These are phyloP conservation scores for Hepsetus odoe DNA, from an alignment of 2,113 vertebrate genomes.

Conservation along the genomic window DNA sequence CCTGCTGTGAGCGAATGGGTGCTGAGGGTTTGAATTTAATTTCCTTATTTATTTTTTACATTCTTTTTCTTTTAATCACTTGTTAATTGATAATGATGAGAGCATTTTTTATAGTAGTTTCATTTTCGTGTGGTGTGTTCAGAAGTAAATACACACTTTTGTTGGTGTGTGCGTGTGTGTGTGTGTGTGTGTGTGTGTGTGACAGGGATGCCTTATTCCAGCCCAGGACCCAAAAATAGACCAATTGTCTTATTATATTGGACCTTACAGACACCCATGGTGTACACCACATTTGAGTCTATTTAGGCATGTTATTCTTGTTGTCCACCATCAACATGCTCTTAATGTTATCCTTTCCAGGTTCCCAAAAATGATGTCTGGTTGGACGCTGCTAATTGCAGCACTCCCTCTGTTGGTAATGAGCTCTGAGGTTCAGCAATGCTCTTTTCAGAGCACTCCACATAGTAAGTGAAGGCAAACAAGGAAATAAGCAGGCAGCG, in stretches of 20 bases:
- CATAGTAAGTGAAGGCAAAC: constrained; percentile 16
- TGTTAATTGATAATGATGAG: neutral
- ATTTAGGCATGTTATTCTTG: neutral
- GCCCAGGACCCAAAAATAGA: too few relatives aligned
- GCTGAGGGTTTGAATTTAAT: neutral
- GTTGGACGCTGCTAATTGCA: constrained; percentile 1
- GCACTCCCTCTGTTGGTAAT: constrained; percentile 22
- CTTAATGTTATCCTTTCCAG: neutral
- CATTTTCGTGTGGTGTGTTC: neutral
- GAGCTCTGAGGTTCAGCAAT: neutral
- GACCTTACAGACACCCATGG: too few relatives aligned
- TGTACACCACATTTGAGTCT: neutral
- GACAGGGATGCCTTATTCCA: too few relatives aligned
- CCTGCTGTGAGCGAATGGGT: neutral
- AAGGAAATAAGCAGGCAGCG: neutral
- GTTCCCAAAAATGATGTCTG: constrained; percentile 10
- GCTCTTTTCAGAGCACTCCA: neutral
- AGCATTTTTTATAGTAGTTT: neutral
- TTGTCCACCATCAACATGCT: too few relatives aligned
- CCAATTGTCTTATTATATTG: too few relatives aligned
- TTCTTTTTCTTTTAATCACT: neutral
- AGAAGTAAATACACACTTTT: too few relatives aligned
- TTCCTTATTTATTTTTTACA: neutral
- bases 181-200: too few relatives aligned
- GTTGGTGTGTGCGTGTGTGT: neutral